Conservation (phyloP, 2,113 vertebrate genomes). For the Callocephalon fimbriatum region DNA sequence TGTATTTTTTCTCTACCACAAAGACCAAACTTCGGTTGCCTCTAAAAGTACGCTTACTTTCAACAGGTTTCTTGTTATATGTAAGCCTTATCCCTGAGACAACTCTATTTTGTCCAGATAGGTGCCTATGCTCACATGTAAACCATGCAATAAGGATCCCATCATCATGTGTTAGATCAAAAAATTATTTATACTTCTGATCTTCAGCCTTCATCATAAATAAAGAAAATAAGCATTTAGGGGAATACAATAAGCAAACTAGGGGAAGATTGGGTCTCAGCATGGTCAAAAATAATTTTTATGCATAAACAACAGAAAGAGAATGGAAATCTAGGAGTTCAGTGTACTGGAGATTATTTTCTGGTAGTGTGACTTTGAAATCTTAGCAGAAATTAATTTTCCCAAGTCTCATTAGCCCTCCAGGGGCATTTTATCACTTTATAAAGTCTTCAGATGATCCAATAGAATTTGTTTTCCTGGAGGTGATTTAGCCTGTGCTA, state of each 20-base stretch:
- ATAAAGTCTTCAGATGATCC: slow-evolving; percentile 1
- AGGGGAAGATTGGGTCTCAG: not conserved
- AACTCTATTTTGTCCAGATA: not conserved
- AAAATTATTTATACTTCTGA: not conserved
- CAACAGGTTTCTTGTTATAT: not conserved
- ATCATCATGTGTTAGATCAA: not conserved
- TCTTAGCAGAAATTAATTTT: not conserved
- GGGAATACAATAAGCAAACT: not conserved
- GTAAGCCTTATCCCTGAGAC: not conserved
- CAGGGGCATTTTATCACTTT: slow-evolving; percentile 11
- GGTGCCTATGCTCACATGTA: not conserved
- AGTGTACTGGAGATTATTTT: not conserved
- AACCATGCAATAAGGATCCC: not conserved
- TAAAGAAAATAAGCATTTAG: not conserved
- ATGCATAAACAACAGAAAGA: not conserved
- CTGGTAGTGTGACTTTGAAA: not conserved
- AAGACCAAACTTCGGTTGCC: not conserved
- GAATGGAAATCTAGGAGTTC: not conserved
- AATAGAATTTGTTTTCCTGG: slow-evolving; percentile 10
- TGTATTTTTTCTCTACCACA: not conserved
- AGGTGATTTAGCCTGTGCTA: not conserved
- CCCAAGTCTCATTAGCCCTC: slow-evolving; percentile 12
- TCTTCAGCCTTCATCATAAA: not conserved
- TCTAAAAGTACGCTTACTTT: not conserved
- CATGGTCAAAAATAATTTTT: not conserved